Conservation (phyloP, 2,797 vertebrate species). For the Eospalax fontanierii region DNA sequence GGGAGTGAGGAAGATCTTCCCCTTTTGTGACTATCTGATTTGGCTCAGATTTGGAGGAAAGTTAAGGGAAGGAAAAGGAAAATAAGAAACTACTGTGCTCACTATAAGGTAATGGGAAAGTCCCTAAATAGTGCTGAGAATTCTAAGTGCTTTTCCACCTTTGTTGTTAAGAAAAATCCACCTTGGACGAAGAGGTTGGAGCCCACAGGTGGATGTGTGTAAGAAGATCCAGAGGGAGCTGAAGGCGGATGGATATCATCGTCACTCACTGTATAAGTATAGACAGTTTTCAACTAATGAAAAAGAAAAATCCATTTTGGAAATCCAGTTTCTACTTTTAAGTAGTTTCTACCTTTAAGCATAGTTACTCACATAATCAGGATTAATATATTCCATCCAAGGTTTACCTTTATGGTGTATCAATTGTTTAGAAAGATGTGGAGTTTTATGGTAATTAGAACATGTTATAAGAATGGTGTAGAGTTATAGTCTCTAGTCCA, state of each 20-base stretch:
- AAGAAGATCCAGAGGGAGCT: neutral
- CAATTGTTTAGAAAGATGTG: neutral
- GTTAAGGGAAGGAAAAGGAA: neutral
- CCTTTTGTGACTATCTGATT: constrained; percentile 69
- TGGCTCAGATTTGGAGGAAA: constrained; percentile 69
- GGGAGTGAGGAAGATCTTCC: neutral
- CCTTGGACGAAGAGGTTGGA: neutral
- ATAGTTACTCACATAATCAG: neutral
- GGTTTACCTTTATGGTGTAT: neutral
- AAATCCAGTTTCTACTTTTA: no score
- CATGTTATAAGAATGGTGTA: neutral
- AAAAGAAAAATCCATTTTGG: neutral
- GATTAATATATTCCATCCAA: neutral
- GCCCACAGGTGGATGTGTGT: neutral
- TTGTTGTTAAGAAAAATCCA: constrained; percentile 46
- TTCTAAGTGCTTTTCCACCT: constrained; percentile 52
- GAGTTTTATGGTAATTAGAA: neutral
- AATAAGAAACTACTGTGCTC: constrained; percentile 63
- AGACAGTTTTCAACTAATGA: neutral
- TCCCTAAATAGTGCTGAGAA: constrained; percentile 64
- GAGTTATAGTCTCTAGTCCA: neutral
- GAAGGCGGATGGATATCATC: neutral
- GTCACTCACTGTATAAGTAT: neutral
- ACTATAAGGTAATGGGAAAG: constrained; percentile 63
- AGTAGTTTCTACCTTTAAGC: neutral